Conservation (phyloP, 2,888 invertebrate genomes). For the Hymenopus coronatus region DNA sequence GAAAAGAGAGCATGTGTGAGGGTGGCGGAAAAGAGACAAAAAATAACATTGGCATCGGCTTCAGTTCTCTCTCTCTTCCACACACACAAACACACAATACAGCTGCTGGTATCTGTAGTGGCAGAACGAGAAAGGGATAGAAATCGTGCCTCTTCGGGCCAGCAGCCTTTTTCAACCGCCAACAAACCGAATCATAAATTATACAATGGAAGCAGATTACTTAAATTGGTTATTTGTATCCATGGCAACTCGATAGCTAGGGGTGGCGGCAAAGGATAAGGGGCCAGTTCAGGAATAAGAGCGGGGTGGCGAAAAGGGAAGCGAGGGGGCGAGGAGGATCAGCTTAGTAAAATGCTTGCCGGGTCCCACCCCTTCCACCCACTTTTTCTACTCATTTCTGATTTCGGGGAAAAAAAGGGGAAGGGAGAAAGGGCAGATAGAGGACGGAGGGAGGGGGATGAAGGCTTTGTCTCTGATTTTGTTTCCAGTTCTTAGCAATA, state of each 20-base stretch:
- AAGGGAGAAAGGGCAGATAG: background rate
- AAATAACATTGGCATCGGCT: conserved; percentile 20
- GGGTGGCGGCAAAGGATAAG: conserved; percentile 30
- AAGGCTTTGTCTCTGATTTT: conserved; percentile 9
- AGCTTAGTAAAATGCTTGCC: conserved; percentile 22
- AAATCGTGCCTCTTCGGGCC: background rate
- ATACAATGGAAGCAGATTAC: conserved; percentile 35
- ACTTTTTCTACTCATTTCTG: background rate
- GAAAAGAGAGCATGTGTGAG: background rate
- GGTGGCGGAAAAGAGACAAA: conserved; percentile 11
- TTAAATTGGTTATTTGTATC: conserved; percentile 35
- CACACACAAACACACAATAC: background rate
- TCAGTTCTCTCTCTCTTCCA: background rate
- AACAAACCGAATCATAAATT: conserved; percentile 33
- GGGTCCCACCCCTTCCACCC: conserved; percentile 4
- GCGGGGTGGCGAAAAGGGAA: background rate
- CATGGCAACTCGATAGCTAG: conserved; percentile 31
- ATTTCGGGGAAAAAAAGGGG: background rate
- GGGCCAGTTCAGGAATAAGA: conserved; percentile 12
- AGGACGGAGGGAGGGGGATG: background rate
- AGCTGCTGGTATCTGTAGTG: conserved; percentile 10
- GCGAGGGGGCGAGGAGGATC: background rate
- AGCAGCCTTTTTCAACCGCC: conserved; percentile 17
- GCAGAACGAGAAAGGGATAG: background rate
- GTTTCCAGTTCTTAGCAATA: conserved; percentile 15